Conservation (phyloP, 2,888 invertebrate species). For the Calliphora vomitoria region DNA sequence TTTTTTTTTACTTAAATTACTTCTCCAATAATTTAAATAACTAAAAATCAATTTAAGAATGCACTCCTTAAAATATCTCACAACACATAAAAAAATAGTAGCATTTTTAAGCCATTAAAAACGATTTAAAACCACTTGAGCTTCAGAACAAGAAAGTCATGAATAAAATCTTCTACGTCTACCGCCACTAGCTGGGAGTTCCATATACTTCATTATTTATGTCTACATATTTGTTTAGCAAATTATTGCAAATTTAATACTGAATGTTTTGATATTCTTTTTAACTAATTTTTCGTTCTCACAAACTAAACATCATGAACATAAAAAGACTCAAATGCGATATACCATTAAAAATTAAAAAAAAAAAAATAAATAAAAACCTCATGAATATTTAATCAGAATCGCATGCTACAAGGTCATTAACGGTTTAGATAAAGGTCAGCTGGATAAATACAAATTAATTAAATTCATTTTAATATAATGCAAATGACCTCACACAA, state of each 20-base stretch:
- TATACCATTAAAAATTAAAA: background rate
- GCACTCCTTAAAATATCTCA: slow-evolving; percentile 3
- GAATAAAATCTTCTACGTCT: slow-evolving; percentile 30
- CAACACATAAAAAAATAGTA: slow-evolving; percentile 23
- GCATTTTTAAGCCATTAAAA: slow-evolving; percentile 42
- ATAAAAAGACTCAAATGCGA: background rate
- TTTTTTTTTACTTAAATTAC: no score
- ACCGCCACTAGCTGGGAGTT: slow-evolving; percentile 37
- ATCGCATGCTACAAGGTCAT: slow-evolving; percentile 34
- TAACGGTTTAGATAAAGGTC: slow-evolving; percentile 10
- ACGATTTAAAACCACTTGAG: slow-evolving; percentile 41
- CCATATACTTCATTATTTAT: slow-evolving; percentile 20
- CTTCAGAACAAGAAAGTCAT: slow-evolving; percentile 51
- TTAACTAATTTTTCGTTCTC: slow-evolving; percentile 38
- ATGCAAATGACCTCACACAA: background rate
- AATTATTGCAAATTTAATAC: slow-evolving; percentile 42
- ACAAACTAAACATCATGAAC: slow-evolving; percentile 2
- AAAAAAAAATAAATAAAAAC: background rate
- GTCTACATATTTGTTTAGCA: slow-evolving; percentile 54
- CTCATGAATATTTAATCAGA: slow-evolving; percentile 9
- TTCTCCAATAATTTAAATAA: background rate
- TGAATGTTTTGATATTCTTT: slow-evolving; percentile 19
- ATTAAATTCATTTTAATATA: background rate
- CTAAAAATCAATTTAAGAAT: background rate
- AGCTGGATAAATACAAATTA: background rate